Conservation (phyloP, 64 coral and sea anemone genomes). For the Dendrophyllia cribrosa region DNA sequence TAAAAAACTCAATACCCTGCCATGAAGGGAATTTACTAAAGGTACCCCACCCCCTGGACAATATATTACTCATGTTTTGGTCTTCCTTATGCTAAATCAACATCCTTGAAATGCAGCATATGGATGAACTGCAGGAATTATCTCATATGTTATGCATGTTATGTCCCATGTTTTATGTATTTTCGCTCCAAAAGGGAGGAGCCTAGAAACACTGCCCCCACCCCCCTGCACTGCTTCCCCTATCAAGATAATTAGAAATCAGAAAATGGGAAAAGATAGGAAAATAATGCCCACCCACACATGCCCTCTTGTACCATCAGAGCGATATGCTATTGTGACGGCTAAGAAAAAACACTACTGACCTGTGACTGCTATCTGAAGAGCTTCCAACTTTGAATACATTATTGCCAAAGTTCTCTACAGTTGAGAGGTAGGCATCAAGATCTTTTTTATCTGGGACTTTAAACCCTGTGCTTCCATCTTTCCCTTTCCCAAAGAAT, state of each 20-base stretch:
- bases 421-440: slow-evolving; percentile 18
- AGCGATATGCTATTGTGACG: slow-evolving; percentile 5
- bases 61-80: background rate
- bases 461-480: slow-evolving; percentile 67
- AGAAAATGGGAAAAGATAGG: slow-evolving; percentile 3
- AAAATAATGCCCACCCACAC: slow-evolving; percentile 16
- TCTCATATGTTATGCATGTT: no score
- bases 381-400: slow-evolving; percentile 71
- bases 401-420: slow-evolving; percentile 46
- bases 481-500: slow-evolving; percentile 71
- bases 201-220: no score
- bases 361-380: slow-evolving; percentile 67
- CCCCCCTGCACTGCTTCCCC: slow-evolving; percentile 3
- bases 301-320: slow-evolving; percentile 12
- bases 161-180: no score
- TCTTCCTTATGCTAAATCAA: slow-evolving; percentile 14
- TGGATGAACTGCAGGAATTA: background rate
- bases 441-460: slow-evolving; percentile 47
- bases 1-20: no score
- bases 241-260: slow-evolving; percentile 11
- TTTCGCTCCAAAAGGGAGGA: no score
- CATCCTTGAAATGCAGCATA: slow-evolving; percentile 12
- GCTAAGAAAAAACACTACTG: slow-evolving; percentile 18
- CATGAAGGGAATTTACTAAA: no score
- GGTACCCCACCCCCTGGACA: no score